phyloP scores from a whole-genome alignment of 2,888 invertebrate species.

The Melipona beecheii region DNA sequence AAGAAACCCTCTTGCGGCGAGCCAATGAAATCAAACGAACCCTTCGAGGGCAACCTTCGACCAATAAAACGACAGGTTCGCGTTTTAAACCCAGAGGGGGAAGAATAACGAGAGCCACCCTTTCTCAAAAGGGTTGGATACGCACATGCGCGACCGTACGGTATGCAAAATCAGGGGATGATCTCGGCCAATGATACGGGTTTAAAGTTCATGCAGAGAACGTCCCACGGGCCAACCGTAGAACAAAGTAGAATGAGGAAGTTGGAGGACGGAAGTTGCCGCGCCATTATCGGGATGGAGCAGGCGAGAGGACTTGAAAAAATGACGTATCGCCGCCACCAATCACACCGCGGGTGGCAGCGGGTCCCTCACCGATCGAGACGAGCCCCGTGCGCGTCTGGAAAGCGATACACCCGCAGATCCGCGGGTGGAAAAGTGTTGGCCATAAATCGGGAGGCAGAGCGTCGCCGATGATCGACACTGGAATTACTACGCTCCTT shows the following conservation, averaged over 20 bases:
- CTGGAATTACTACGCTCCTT: neutral
- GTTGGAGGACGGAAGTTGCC: conserved; percentile 17
- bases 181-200: conserved; percentile 71
- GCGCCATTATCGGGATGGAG: conserved; percentile 77
- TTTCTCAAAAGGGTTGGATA: conserved; percentile 64
- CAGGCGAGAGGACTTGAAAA: conserved; percentile 78
- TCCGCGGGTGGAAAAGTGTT: conserved; percentile 67
- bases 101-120: conserved; percentile 21
- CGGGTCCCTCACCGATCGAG: conserved; percentile 76
- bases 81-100: conserved; percentile 33
- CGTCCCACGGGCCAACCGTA: conserved; percentile 60
- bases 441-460: conserved; percentile 67
- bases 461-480: conserved; percentile 53
- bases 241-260: conserved; percentile 40
- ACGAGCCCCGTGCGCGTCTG: conserved; percentile 69
- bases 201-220: conserved; percentile 71
- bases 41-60: conserved; percentile 2
- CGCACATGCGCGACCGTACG: conserved; percentile 71
- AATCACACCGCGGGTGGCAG: conserved; percentile 79
- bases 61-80: conserved; percentile 30
- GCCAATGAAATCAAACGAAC: conserved; percentile 15
- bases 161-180: conserved; percentile 75
- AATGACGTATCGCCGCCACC: conserved; percentile 81
- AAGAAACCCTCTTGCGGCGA: neutral
- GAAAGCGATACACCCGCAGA: conserved; percentile 68